Evolutionary conservation across 2,113 vertebrate species (phyloP), one percentile per base, ranked within the genome.

Genomic region (Chaetura pelagica): DNA sequence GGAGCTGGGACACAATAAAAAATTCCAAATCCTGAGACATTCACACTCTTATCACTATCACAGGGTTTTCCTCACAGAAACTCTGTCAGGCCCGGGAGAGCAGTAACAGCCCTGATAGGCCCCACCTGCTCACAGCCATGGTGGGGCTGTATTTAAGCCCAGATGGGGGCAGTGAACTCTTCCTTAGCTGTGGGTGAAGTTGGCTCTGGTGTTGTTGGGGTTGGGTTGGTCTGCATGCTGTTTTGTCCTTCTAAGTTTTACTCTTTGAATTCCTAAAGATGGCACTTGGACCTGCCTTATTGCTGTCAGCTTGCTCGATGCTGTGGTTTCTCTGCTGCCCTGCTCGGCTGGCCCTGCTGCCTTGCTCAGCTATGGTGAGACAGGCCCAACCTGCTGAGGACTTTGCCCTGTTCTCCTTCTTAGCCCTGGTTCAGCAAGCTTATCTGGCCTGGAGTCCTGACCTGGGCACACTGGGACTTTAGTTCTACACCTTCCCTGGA

Each of bases 81-180:
- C 7, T 15, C 38, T 42, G 13, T 21, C n/a, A 55, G n/a, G 27
- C 26, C 9, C 1, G 0, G 26, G 62, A 68, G 18, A 23, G 15
- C 12, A 4, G 30, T 81, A 55, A 64, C 2, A 3, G 51, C 17
- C 24, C 42, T 72, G 7, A 58, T 3, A 12, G 11, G 12, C 27
- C 18, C 12, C 81, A 72, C 81, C 88, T 51, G 44, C 19, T 12
- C 51, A 40, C 57, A 63, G 49, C 21, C 21, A 46, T 14, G 21
- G 26, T 58, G 64, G 21, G 42, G 14, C 42, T 84, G 34, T 84
- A 57, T 77, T 84, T 64, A 63, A 72, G 30, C 58, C 34, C 57
- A 51, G 49, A 4, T 30, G 55, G 29, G 18, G 7, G 0, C 0
- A 9, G 1, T 30, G 0, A 34, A 0, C 1, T 0, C 0, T 14